Evolutionary conservation across 2,888 invertebrate genomes (phyloP), one percentile per base, ranked within the genome.

Genomic region (Selenia dentaria): DNA sequence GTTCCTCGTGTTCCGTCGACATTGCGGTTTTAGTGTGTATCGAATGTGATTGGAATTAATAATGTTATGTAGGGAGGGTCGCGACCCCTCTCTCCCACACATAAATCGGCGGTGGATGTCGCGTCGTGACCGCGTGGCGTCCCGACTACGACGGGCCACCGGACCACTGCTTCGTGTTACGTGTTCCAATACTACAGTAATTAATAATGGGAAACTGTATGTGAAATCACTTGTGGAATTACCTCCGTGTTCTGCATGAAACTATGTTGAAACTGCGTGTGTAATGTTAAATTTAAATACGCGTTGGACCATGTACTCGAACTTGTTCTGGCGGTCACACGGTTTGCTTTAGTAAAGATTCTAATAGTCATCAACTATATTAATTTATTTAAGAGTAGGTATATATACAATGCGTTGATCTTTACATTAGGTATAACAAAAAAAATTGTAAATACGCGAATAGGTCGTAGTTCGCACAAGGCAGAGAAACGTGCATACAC

Each of bases 81-180:
- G 71, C 67, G 79, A 79, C 74, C 79, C 59, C 57, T 48, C 70
- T 77, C 78, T 83, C 83, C 83, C 84, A 84, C 79, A 77, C 83
- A 83, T 83, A 83, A 84, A 83, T 84, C 74, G 70, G 64, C 59
- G 54, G 64, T 56, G 58, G 71, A 70, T 79, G 81, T 80, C 77
- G 79, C 79, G 70, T 81, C 83, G 83, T 82, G 81, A 68, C 56
- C 62, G 56, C 65, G 54, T 62, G 64, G 64, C 57, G 61, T 51
- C 47, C 56, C 54, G 31, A 11, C 40, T 36, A 27, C 36, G 32
- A 32, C 33, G 52, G 38, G 67, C 70, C 74, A 72, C 76, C 65
- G 70, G 53, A 54, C 61, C 54, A 57, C 64, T 67, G 65, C 68
- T 62, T 59, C 65, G 57, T 70, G 66, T 67, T 72, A 59, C 54